Percentiles rank a stretch among this genome's conserved stretches.
Evolutionary conservation across 2,113 vertebrate genomes (phyloP).

Genomic region (Balaeniceps rex): DNA sequence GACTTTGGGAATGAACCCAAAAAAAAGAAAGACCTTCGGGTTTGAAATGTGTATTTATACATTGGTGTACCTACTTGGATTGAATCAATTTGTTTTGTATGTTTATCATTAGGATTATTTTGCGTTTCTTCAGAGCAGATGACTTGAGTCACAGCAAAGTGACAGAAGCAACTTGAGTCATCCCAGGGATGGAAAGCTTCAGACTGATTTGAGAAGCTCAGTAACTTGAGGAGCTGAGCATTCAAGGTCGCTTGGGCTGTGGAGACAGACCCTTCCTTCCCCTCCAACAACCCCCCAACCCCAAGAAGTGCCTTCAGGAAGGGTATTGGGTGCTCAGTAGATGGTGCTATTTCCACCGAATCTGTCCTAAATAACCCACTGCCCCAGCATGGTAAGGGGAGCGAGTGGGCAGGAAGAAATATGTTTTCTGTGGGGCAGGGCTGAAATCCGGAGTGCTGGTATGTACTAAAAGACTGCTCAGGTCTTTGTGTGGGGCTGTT

Average conservation of each 20-base stretch:
- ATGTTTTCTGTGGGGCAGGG: neutral
- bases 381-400: neutral
- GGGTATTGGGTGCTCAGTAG: neutral
- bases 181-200: neutral
- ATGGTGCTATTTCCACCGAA: conserved; percentile 15
- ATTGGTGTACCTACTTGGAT: neutral
- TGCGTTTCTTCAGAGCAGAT: neutral
- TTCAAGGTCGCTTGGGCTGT: neutral
- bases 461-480: neutral
- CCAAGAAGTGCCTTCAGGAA: neutral
- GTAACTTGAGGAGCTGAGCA: neutral
- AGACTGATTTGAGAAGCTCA: neutral
- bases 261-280: neutral
- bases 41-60: neutral
- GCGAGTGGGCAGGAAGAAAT: neutral
- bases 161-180: neutral
- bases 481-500: neutral
- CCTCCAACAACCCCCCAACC: neutral
- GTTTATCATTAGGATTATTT: neutral
- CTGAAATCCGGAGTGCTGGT: neutral
- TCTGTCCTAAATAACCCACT: neutral
- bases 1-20: neutral
- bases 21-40: neutral
- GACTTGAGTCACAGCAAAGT: neutral
- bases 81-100: neutral